Base-by-base conservation (phyloP, 1,140 invertebrate species). In the Radopholus similis region DNA sequence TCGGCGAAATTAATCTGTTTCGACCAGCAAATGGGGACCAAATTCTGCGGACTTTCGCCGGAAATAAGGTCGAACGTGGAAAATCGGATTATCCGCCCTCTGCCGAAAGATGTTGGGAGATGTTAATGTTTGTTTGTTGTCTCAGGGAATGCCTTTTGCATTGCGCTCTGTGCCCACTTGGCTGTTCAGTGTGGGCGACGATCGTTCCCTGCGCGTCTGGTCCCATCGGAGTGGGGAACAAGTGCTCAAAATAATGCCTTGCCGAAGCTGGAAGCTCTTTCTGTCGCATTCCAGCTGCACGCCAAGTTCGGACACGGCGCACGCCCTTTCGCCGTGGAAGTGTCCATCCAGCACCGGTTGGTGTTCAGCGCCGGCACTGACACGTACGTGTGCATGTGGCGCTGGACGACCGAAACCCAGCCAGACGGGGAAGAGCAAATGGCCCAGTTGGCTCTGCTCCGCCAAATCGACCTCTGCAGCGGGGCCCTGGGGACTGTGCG, bases 151-250 rank as follows among this genome's bases (percentile, higher is more conserved):
- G 40, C 9, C 58, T 42, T 62, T 62, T 47, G 38, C 35, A 32
- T 23, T 62, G 40, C 58, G 58, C 28, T 49, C 9, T 4, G 28
- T 28, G 40, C 40, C n/a, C 28, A 23, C 40, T 49, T 62, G 58
- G 58, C 49, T 62, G 21, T 62, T 62, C 9, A 40, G 34, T 18
- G 38, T 62, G 13, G 58, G 58, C 2, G 58, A 62, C 49, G 58
- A 62, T 47, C 58, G 58, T 15, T n/a, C 58, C 40, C 40, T 62
- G 23, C 58, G 58, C 30, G 8, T 62, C 30, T 62, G 58, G 58
- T 15, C 9, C 6, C 21, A 42, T 60, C 38, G 28, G 5, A 47
- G 44, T 11, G 58, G 58, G 13, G 23, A 32, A 6, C 18, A 62
- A 26, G 58, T 62, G 13, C 23, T n/a, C n/a, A n/a, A n/a, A n/a